Evolutionary conservation across 2,113 vertebrate species (phyloP), one percentile per base, ranked within the genome.

Genomic region (Cygnus atratus): DNA sequence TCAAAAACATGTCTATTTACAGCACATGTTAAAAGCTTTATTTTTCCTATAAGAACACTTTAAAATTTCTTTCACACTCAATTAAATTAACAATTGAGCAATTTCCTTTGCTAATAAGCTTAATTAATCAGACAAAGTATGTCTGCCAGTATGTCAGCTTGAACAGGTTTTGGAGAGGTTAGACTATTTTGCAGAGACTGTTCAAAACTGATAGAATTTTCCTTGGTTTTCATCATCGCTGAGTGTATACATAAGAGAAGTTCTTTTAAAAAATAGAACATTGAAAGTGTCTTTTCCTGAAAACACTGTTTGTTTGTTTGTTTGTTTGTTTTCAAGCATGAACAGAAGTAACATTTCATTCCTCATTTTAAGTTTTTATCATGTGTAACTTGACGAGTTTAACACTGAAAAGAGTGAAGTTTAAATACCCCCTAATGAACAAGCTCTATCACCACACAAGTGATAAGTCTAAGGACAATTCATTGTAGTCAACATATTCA

Each of bases 21-120:
- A 62, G 35, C 29, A 55, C 18, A 86, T 31, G 88, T 65, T 75
- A 54, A 92, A 97, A 88, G 35, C 11, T 84, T 50, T 61, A 26
- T 87, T 87, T 91, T 79, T 77, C 7, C 58, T 95, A 39, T 71
- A 52, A 58, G 25, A 89, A 89, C 77, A 78, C 78, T 65, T 91
- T 71, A 88, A 80, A 89, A 79, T 88, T 92, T 95, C 67, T 63
- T 96, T 92, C 68, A 93, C 39, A 90, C 48, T 86, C 57, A 82
- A 10, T 58, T 95, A 61, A 92, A 70, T 90, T 46, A 93, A 90
- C 39, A 93, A 84, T 61, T 96, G 75, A 70, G 58, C 87, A 72
- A 95, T 96, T 88, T 93, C 50, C 65, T 92, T 89, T 84, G 46
- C 17, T 95, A 90, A 93, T 63, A 84, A 86, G 50, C 46, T 93